phyloP scores from a whole-genome alignment of 2,888 invertebrate species.

The Sarcophaga rosellei region DNA sequence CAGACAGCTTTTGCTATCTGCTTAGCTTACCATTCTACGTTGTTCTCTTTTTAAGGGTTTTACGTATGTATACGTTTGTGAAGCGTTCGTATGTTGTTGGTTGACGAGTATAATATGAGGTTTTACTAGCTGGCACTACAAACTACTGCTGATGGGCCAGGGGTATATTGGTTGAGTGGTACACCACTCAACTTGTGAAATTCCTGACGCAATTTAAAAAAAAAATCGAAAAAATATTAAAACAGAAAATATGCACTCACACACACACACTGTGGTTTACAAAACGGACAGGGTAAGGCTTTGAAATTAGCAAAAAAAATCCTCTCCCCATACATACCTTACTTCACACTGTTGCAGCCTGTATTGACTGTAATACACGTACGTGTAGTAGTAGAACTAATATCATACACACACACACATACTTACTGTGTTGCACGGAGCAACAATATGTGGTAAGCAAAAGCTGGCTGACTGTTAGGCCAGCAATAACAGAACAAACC shows the following conservation, averaged over 20 bases:
- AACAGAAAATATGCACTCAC: slow-evolving; percentile 1
- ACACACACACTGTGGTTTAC: slow-evolving; percentile 13
- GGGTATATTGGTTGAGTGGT: slow-evolving; percentile 64
- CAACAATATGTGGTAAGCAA: not conserved
- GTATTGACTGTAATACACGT: not conserved
- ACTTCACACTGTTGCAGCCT: not conserved
- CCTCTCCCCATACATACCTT: slow-evolving; percentile 39
- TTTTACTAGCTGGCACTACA: slow-evolving; percentile 65
- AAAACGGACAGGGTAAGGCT: slow-evolving; percentile 64
- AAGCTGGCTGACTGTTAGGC: slow-evolving; percentile 8
- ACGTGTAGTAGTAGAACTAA: no score
- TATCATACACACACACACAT: not conserved
- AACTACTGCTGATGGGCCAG: slow-evolving; percentile 47
- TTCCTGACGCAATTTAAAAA: slow-evolving; percentile 73
- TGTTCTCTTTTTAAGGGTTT: not conserved
- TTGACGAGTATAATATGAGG: slow-evolving; percentile 61
- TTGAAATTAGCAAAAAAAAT: slow-evolving; percentile 56
- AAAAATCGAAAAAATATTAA: slow-evolving; percentile 40
- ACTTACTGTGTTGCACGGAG: not conserved
- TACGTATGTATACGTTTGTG: slow-evolving; percentile 26
- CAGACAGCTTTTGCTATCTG: slow-evolving; percentile 39
- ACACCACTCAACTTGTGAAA: slow-evolving; percentile 74
- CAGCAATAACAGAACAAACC: not conserved
- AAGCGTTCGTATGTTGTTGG: slow-evolving; percentile 35
- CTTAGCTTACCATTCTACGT: slow-evolving; percentile 35